Conservation (phyloP, 2,113 vertebrate genomes). For the Nesoenas mayeri region DNA sequence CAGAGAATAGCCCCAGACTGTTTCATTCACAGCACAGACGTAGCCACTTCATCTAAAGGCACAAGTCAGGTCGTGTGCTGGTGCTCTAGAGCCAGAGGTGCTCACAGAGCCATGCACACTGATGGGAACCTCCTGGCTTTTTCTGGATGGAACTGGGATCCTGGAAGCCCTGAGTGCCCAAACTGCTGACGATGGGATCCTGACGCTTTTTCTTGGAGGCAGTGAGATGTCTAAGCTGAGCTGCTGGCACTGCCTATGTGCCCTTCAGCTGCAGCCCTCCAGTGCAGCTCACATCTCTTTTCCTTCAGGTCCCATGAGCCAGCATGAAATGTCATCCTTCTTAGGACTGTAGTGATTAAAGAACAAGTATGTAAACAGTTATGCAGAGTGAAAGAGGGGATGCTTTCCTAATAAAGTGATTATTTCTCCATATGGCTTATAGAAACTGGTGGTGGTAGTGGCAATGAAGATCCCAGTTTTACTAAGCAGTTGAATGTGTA, state of each 20-base stretch:
- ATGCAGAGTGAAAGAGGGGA: background rate
- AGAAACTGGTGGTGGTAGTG: background rate
- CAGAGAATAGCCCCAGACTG: background rate
- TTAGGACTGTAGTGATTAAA: background rate
- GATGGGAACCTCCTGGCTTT: background rate
- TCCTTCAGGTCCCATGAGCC: background rate
- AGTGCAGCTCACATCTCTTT: background rate
- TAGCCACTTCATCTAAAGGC: background rate
- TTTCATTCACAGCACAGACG: background rate
- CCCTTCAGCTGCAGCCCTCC: background rate
- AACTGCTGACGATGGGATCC: background rate
- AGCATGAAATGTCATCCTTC: background rate
- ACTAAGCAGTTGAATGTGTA: background rate
- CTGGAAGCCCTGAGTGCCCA: background rate
- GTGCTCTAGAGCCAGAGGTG: background rate
- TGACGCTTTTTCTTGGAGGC: background rate
- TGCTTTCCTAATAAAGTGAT: background rate
- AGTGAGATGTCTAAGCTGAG: background rate
- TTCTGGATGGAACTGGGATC: background rate
- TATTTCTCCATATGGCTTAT: background rate
- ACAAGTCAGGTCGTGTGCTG: background rate
- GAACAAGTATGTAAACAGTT: background rate
- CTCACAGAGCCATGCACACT: background rate
- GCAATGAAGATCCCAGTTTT: background rate
- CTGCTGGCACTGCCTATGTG: background rate